phyloP scores from a whole-genome alignment of 2,888 invertebrate species.

The Electrophaes corylata region DNA sequence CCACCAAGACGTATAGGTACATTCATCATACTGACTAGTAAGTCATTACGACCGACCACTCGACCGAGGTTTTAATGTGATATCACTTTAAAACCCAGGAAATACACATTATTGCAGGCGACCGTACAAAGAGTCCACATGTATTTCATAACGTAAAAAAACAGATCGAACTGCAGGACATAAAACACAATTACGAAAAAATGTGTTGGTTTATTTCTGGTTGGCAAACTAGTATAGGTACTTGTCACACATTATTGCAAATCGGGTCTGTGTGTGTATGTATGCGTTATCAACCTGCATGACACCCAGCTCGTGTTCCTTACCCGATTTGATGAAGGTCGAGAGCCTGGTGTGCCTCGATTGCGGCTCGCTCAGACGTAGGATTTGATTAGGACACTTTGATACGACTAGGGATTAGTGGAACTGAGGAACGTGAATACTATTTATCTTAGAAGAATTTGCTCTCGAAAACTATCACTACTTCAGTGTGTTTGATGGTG shows the following conservation, averaged over 20 bases:
- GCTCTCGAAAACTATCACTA: neutral
- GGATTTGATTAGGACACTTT: constrained; percentile 69
- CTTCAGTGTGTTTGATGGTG: neutral
- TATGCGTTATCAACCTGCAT: constrained; percentile 58
- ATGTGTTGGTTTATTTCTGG: neutral
- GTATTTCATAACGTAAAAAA: too few species aligned
- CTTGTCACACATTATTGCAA: constrained; percentile 10
- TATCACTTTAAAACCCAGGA: too few species aligned
- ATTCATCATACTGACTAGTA: too few species aligned
- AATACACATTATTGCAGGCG: too few species aligned
- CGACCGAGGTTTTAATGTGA: too few species aligned
- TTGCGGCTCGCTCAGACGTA: constrained; percentile 61
- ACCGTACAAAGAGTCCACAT: too few species aligned
- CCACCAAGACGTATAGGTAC: too few species aligned
- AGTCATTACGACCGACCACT: too few species aligned
- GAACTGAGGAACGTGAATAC: constrained; percentile 16
- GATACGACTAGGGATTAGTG: constrained; percentile 56
- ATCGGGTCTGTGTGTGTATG: constrained; percentile 21
- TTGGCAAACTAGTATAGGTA: neutral
- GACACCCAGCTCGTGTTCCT: constrained; percentile 68
- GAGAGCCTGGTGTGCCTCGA: constrained; percentile 70
- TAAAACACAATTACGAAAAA: too few species aligned
- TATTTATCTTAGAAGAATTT: constrained; percentile 3
- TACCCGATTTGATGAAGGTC: constrained; percentile 74
- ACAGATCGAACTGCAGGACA: too few species aligned